Percentiles rank a stretch among this genome's conserved stretches.
Conservation (phyloP, 2,888 invertebrate genomes). For the Drosophila borealis region DNA sequence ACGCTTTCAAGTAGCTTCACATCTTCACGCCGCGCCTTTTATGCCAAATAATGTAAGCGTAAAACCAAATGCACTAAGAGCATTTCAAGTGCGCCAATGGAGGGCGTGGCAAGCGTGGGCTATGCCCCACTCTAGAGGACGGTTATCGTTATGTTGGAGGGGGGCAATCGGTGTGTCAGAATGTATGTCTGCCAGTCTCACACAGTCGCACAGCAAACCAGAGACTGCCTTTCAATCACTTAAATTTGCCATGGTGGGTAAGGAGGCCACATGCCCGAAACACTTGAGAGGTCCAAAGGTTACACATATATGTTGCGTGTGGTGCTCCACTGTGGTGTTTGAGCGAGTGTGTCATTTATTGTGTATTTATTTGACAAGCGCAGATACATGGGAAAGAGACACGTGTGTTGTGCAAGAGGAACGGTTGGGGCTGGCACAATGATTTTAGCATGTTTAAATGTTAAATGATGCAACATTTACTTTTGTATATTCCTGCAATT, state of each 20-base stretch:
- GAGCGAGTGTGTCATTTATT: constrained; percentile 71
- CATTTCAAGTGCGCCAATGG: constrained; percentile 54
- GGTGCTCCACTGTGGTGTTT: constrained; percentile 37
- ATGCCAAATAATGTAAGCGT: constrained; percentile 58
- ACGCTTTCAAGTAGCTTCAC: constrained; percentile 16
- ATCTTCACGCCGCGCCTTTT: constrained; percentile 35
- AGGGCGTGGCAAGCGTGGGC: constrained; percentile 7
- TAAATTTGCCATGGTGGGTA: constrained; percentile 44
- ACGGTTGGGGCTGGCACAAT: constrained; percentile 19
- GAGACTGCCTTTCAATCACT: constrained; percentile 63
- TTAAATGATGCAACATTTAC: constrained; percentile 65
- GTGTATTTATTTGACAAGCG: constrained; percentile 72
- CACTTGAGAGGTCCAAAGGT: constrained; percentile 55
- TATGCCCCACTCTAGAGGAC: constrained; percentile 18
- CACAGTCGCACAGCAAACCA: constrained; percentile 16
- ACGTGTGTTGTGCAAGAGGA: constrained; percentile 30
- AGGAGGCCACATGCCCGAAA: constrained; percentile 35
- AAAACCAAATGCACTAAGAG: constrained; percentile 66
- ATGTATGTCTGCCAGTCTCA: constrained; percentile 6
- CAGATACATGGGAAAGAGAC: constrained; percentile 44
- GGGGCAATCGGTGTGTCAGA: not conserved
- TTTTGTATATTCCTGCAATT: constrained; percentile 50
- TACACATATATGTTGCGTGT: constrained; percentile 19
- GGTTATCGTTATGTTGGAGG: constrained; percentile 43
- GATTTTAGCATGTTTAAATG: constrained; percentile 51